These are phyloP conservation scores for Microplitis mediator DNA, from an alignment of 1,140 invertebrate species.

Conservation along the genomic window DNA sequence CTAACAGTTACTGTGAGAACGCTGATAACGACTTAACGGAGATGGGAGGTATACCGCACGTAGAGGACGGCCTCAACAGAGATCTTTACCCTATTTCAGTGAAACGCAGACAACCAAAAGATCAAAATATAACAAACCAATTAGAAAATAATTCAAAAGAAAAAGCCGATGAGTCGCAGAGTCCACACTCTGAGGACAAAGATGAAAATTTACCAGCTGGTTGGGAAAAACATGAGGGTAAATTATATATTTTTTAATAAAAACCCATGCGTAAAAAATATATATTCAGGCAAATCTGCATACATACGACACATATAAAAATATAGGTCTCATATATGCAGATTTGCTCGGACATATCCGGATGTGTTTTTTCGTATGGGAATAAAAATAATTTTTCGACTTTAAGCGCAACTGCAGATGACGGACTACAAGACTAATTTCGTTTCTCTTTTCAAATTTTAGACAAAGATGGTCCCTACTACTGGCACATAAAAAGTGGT, in stretches of 20 bases:
- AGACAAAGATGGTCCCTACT: slow-evolving; percentile 94
- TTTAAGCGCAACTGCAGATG: slow-evolving; percentile 25
- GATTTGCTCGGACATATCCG: too few species aligned
- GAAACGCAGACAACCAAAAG: slow-evolving; percentile 67
- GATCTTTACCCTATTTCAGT: slow-evolving; percentile 79
- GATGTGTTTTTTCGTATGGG: too few species aligned
- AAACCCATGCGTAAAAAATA: too few species aligned
- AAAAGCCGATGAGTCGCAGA: slow-evolving; percentile 45
- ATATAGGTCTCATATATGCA: too few species aligned
- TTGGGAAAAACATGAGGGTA: slow-evolving; percentile 94
- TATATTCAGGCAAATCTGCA: too few species aligned
- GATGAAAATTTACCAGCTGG: slow-evolving; percentile 75
- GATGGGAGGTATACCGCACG: slow-evolving; percentile 67
- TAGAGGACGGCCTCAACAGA: slow-evolving; percentile 72
- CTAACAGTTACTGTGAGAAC: slow-evolving; percentile 65
- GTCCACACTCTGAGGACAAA: slow-evolving; percentile 59
- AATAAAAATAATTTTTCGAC: too few species aligned
- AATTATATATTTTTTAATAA: too few species aligned
- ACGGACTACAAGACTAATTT: slow-evolving; percentile 25
- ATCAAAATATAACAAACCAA: slow-evolving; percentile 52
- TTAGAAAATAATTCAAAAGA: slow-evolving; percentile 56
- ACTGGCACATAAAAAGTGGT: slow-evolving; percentile 98
- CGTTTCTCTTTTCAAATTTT: slow-evolving; percentile 42
- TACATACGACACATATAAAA: too few species aligned
- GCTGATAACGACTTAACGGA: slow-evolving; percentile 64